Percentiles rank a stretch among this genome's conserved stretches.
Conservation (phyloP, 2,888 invertebrate genomes). For the Mellilla xanthometata region DNA sequence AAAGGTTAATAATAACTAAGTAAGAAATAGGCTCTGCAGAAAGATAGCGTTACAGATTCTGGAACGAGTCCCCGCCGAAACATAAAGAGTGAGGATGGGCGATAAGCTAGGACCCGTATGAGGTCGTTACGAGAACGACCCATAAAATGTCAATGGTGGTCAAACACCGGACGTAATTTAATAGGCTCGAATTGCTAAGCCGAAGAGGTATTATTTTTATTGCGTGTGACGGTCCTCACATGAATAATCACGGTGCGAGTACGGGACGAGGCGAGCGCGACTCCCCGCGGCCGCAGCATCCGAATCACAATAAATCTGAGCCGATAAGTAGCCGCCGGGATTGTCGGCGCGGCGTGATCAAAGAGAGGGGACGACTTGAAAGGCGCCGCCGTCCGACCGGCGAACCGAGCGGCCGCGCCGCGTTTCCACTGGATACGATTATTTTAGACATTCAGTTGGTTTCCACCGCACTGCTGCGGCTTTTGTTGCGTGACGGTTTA, state of each 20-base stretch:
- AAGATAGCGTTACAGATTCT: not conserved
- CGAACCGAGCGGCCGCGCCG: slow-evolving; percentile 28
- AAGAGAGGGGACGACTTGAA: slow-evolving; percentile 75
- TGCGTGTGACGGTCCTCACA: slow-evolving; percentile 47
- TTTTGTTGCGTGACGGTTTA: slow-evolving; percentile 53
- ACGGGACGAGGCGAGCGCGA: slow-evolving; percentile 48
- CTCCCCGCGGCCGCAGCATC: slow-evolving; percentile 68
- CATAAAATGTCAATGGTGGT: slow-evolving; percentile 16
- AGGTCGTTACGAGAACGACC: slow-evolving; percentile 22
- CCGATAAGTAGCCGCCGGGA: slow-evolving; percentile 80
- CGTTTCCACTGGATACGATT: slow-evolving; percentile 52
- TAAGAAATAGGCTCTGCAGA: slow-evolving; percentile 31
- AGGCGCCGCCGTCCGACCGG: slow-evolving; percentile 56
- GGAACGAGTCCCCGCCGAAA: no score
- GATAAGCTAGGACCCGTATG: not conserved
- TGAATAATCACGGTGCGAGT: slow-evolving; percentile 48
- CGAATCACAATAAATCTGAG: slow-evolving; percentile 81
- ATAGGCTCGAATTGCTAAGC: slow-evolving; percentile 20
- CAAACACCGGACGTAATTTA: slow-evolving; percentile 21
- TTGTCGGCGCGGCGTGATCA: slow-evolving; percentile 79
- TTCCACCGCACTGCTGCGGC: slow-evolving; percentile 1
- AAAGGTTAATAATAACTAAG: no score
- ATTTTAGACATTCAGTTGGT: not conserved
- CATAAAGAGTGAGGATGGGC: not conserved
- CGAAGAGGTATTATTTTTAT: slow-evolving; percentile 19